A percentile compares a stretch with the other conserved stretches of the same genome.
Evolutionary conservation across 2,888 invertebrate species (phyloP).

Genomic region (Zhuqinia jingwanae): DNA sequence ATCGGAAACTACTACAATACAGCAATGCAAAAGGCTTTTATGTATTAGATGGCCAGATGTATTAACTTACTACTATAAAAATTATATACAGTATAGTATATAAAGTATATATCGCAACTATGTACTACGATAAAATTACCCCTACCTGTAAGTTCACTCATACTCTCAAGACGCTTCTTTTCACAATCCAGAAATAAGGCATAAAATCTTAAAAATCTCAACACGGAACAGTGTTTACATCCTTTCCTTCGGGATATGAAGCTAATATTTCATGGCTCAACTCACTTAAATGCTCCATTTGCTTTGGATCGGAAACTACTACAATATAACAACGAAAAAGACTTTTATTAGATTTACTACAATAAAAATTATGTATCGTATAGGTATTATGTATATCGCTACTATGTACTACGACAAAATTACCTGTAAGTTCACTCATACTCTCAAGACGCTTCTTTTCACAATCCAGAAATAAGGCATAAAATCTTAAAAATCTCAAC

Average conservation of each 20-base stretch:
- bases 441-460: slow-evolving; percentile 95
- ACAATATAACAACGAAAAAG: no score
- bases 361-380: no score
- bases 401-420: no score
- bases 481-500: slow-evolving; percentile 91
- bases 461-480: slow-evolving; percentile 92
- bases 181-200: slow-evolving; percentile 94
- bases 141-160: slow-evolving; percentile 85
- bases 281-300: slow-evolving; percentile 76
- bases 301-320: slow-evolving; percentile 78
- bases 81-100: no score
- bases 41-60: no score
- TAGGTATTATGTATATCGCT: no score
- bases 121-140: no score
- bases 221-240: slow-evolving; percentile 84
- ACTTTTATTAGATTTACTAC: no score
- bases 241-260: slow-evolving; percentile 74
- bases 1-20: slow-evolving; percentile 75
- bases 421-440: slow-evolving; percentile 85
- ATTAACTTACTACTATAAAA: no score
- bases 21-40: no score
- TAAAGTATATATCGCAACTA: no score
- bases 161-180: slow-evolving; percentile 93
- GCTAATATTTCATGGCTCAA: slow-evolving; percentile 75
- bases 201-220: slow-evolving; percentile 92